phyloP scores from a whole-genome alignment of 92 coral and sea anemone genomes.

The Actinostola sp. region DNA sequence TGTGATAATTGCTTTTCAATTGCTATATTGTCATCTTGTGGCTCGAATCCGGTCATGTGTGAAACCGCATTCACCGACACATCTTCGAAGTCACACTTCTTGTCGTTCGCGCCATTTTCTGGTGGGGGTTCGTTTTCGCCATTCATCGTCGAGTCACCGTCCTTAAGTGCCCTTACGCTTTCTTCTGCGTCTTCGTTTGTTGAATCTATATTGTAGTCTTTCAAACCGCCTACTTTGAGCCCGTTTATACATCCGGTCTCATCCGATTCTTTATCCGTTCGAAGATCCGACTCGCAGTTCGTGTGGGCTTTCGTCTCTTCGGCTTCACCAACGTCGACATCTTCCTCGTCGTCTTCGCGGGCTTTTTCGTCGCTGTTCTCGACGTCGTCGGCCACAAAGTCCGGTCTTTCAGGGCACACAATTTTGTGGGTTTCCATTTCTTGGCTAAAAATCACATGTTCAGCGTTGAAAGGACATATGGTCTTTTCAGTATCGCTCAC shows the following conservation, averaged over 20 bases:
- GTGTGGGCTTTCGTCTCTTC: slow-evolving; percentile 48
- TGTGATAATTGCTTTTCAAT: slow-evolving; percentile 85
- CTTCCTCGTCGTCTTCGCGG: slow-evolving; percentile 30
- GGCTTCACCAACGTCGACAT: slow-evolving; percentile 42
- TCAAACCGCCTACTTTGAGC: slow-evolving; percentile 87
- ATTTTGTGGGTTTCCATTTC: slow-evolving; percentile 79
- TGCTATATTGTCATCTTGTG: slow-evolving; percentile 77
- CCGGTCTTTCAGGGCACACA: slow-evolving; percentile 62
- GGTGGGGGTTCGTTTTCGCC: slow-evolving; percentile 35
- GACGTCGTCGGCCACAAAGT: slow-evolving; percentile 29
- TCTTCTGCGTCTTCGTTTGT: slow-evolving; percentile 51
- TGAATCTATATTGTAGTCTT: slow-evolving; percentile 56
- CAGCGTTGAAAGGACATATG: slow-evolving; percentile 90
- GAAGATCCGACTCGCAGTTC: slow-evolving; percentile 36
- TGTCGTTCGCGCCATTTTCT: slow-evolving; percentile 48
- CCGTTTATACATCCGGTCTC: slow-evolving; percentile 92
- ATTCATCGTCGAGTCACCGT: slow-evolving; percentile 35
- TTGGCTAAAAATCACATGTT: slow-evolving; percentile 74
- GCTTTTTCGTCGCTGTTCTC: slow-evolving; percentile 11
- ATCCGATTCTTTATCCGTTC: slow-evolving; percentile 61
- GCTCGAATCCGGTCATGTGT: slow-evolving; percentile 57
- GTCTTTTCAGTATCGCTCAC: slow-evolving; percentile 67
- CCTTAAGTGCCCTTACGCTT: slow-evolving; percentile 36
- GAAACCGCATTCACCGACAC: slow-evolving; percentile 59
- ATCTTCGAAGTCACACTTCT: slow-evolving; percentile 41